Base-by-base conservation (phyloP, 2,888 invertebrate genomes). In the Ophion slaviceki region DNA sequence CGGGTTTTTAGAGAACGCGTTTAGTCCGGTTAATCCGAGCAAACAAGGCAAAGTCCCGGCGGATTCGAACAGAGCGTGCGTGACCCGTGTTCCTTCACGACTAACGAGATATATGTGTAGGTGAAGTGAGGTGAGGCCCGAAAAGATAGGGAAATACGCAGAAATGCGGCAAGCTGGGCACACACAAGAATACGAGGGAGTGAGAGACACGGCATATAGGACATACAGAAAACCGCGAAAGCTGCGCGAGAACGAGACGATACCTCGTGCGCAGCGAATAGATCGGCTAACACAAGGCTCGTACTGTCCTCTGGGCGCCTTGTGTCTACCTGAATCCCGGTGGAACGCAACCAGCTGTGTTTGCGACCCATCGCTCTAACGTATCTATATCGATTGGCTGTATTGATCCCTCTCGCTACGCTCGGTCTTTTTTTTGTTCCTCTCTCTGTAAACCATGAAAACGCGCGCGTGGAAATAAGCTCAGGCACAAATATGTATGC, bases 91-190 rank as follows among this genome's bases (percentile, higher is more conserved):
- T 75, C 57, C 11, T 68, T 68, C 62, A 20, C 59, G 45, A 20
- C n/a, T 20, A 79, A 53, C 66, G 76, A 66, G 45, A 68, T 71
- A 80, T 24, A 62, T 36, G 20, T 47, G 14, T 67, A 66, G 72
- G 59, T 47, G 68, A 68, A 72, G 68, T 40, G 57, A 45, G 82
- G 85, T 45, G 62, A 80, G 80, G 62, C 81, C 67, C 78, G 61
- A 79, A 83, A 84, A 90, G 90, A 90, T 90, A 90, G 88, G 86
- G 80, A 90, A 90, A 90, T 91, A 91, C 90, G 89, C 88, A 89
- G 91, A 92, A 92, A 88, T 86, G 88, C 86, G 89, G 92, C 92
- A 93, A 93, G 92, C 93, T 93, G 93, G 90, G 92, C 89, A 91
- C 89, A 91, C 92, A 92, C 74, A 72, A 82, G 78, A 82, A 86